These are phyloP conservation scores for Agelastica alni DNA, from an alignment of 2,888 invertebrate species.

Conservation along the genomic window DNA sequence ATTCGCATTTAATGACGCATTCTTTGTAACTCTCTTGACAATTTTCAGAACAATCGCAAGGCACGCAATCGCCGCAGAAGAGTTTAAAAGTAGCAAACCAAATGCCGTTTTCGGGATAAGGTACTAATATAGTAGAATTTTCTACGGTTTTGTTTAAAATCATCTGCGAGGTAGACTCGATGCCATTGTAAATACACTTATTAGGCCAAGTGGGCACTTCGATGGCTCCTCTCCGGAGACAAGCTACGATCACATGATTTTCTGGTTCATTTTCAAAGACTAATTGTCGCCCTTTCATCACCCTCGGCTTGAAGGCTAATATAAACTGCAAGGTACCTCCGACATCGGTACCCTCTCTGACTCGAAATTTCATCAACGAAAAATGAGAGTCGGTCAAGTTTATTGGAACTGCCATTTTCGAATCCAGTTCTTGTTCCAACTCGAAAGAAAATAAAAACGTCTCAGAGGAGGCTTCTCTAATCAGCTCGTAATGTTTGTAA, in stretches of 20 bases:
- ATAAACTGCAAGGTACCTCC: constrained; percentile 80
- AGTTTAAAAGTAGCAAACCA: constrained; percentile 80
- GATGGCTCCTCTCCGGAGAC: constrained; percentile 63
- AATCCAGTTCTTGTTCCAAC: constrained; percentile 62
- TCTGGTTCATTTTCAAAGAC: constrained; percentile 41
- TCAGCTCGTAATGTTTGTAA: constrained; percentile 51
- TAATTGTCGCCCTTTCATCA: constrained; percentile 46
- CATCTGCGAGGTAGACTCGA: constrained; percentile 62
- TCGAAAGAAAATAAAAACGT: constrained; percentile 80
- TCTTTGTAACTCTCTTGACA: constrained; percentile 45
- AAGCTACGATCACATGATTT: constrained; percentile 63
- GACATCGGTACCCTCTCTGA: constrained; percentile 73
- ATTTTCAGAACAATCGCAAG: constrained; percentile 49
- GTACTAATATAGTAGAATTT: constrained; percentile 69
- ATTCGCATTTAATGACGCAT: constrained; percentile 43
- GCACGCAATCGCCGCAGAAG: constrained; percentile 62
- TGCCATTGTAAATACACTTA: constrained; percentile 59
- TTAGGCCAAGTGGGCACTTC: constrained; percentile 67
- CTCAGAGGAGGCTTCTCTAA: constrained; percentile 69
- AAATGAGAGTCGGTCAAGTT: constrained; percentile 70
- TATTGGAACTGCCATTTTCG: constrained; percentile 67
- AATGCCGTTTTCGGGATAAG: constrained; percentile 81
- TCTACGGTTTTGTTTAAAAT: constrained; percentile 68
- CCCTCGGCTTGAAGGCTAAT: constrained; percentile 68
- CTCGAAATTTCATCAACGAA: constrained; percentile 69